phyloP scores from a whole-genome alignment of 1,140 invertebrate genomes.

The Dreissena rostriformis region DNA sequence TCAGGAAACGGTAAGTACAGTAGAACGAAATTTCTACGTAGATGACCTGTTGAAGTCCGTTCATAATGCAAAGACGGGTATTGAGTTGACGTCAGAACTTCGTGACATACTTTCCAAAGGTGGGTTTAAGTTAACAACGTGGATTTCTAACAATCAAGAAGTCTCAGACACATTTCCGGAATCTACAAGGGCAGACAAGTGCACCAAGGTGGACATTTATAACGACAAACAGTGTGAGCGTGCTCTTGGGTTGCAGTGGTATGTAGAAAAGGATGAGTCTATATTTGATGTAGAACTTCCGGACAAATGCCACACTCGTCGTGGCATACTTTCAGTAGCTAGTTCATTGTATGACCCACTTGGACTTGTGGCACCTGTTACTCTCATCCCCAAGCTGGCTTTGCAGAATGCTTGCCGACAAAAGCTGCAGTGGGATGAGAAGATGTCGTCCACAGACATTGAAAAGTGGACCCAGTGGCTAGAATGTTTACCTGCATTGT shows the following conservation, averaged over 20 bases:
- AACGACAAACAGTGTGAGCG: neutral
- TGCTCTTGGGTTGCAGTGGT: conserved; percentile 50
- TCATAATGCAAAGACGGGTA: neutral
- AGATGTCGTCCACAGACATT: neutral
- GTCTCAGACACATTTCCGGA: conserved; percentile 21
- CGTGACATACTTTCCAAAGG: no score
- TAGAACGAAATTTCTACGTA: conserved; percentile 47
- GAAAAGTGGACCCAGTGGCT: neutral
- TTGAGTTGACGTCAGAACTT: conserved; percentile 9
- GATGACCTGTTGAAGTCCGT: conserved; percentile 49
- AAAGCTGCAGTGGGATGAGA: conserved; percentile 20
- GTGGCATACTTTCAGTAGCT: conserved; percentile 44
- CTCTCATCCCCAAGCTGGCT: conserved; percentile 41
- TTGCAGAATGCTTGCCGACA: conserved; percentile 25
- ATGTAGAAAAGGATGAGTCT: conserved; percentile 43
- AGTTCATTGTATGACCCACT: conserved; percentile 67
- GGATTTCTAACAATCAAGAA: conserved; percentile 26
- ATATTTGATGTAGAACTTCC: conserved; percentile 24
- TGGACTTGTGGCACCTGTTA: conserved; percentile 55
- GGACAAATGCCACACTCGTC: conserved; percentile 15
- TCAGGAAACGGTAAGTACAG: conserved; percentile 13
- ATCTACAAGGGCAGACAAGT: neutral
- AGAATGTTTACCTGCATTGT: neutral
- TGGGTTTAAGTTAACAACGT: conserved; percentile 51
- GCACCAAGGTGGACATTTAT: conserved; percentile 4